phyloP scores from a whole-genome alignment of 1,140 invertebrate species.

The Atopsyche davidsoni region DNA sequence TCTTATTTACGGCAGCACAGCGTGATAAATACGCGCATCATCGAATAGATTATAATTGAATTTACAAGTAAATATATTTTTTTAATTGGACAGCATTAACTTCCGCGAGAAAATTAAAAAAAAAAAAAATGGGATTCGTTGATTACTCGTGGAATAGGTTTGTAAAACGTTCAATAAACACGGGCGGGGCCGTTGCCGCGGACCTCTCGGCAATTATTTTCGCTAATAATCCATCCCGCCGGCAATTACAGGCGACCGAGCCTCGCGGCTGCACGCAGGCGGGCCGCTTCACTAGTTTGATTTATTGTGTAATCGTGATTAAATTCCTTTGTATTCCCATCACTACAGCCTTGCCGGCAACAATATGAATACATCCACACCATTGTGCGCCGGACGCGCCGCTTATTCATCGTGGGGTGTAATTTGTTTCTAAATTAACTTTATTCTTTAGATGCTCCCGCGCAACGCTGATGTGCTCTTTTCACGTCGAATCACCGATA shows the following conservation, averaged over 20 bases:
- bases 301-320: conserved; percentile 29
- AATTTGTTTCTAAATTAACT: conserved; percentile 30
- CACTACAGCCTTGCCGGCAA: conserved; percentile 12
- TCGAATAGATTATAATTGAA: too few relatives aligned
- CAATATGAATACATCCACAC: conserved; percentile 18
- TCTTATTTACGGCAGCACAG: too few relatives aligned
- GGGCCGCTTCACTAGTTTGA: conserved; percentile 24
- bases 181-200: background rate
- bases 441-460: conserved; percentile 29
- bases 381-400: conserved; percentile 18
- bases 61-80: too few relatives aligned
- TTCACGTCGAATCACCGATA: too few relatives aligned
- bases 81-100: too few relatives aligned
- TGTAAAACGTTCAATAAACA: too few relatives aligned
- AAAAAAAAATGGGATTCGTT: too few relatives aligned
- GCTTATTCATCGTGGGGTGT: conserved; percentile 26
- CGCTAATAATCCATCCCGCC: conserved; percentile 1
- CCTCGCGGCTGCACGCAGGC: conserved; percentile 14
- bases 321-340: conserved; percentile 29
- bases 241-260: conserved; percentile 10
- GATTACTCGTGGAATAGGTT: too few relatives aligned
- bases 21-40: too few relatives aligned
- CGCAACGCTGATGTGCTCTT: too few relatives aligned
- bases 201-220: background rate
- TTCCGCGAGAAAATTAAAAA: too few relatives aligned